A percentile compares a stretch with the other conserved stretches of the same genome.
These are phyloP conservation scores for Halyomorpha halys DNA, from an alignment of 1,140 invertebrate species.

Conservation along the genomic window DNA sequence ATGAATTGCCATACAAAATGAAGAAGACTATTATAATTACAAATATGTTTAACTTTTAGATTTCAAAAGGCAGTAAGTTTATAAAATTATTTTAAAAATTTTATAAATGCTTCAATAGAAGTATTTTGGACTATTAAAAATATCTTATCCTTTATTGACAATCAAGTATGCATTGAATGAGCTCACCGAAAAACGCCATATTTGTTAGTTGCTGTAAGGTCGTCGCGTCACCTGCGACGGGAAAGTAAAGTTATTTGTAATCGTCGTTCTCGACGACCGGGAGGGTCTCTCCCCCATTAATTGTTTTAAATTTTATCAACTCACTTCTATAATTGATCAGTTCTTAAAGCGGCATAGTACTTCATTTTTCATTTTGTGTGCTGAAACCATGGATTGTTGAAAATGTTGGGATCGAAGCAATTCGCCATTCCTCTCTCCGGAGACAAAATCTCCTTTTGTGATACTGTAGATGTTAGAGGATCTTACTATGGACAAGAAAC, in stretches of 20 bases:
- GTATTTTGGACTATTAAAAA: no score
- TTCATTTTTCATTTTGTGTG: slow-evolving; percentile 41
- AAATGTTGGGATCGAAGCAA: slow-evolving; percentile 55
- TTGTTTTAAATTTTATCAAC: slow-evolving; percentile 32
- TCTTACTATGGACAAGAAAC: slow-evolving; percentile 58
- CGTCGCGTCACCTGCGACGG: slow-evolving; percentile 59
- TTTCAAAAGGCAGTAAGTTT: no score
- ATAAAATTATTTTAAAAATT: no score
- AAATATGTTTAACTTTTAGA: no score
- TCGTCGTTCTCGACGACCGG: slow-evolving; percentile 54
- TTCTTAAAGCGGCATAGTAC: slow-evolving; percentile 30
- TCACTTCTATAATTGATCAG: slow-evolving; percentile 27
- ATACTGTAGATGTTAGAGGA: slow-evolving; percentile 39
- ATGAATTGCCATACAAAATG: no score
- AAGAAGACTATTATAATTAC: no score
- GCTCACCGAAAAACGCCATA: slow-evolving; percentile 15
- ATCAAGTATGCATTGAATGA: no score
- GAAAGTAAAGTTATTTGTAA: slow-evolving; percentile 37
- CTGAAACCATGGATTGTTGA: slow-evolving; percentile 65
- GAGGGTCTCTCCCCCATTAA: slow-evolving; percentile 44
- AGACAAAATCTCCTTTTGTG: slow-evolving; percentile 45
- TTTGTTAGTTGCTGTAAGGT: slow-evolving; percentile 29
- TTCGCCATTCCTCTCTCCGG: slow-evolving; percentile 55
- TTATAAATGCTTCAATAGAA: no score
- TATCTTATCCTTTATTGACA: no score